Evolutionary conservation across 2,888 invertebrate genomes (phyloP), one percentile per base, ranked within the genome.

Genomic region (Agrochola lychnidis): DNA sequence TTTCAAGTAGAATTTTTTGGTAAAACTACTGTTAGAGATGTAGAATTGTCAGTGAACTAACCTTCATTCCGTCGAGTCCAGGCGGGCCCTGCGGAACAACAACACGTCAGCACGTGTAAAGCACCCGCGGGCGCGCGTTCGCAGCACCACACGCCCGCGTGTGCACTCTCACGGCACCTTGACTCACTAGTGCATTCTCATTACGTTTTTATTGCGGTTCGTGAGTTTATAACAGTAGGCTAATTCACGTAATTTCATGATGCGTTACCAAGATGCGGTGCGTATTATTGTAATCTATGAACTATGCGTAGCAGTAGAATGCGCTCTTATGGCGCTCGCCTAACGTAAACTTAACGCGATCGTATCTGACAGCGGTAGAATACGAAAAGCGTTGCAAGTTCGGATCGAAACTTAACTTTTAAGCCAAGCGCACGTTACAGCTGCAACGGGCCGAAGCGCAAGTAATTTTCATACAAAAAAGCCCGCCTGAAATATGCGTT

Each of bases 51-150:
- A 56, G 48, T 48, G 62, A 59, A 97, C 98, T 97, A 97, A 99
- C 99, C 98, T 99, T 99, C 98, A 99, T 99, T 95, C 99, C 99
- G 97, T 99, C 99, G 95, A 99, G 98, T 95, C 99, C 99, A 85
- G 99, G 98, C 89, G 98, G 98, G 94, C 99, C 99, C 99, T 99
- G 98, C 96, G 93, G 92, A 97, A 97, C 95, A 97, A 97, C 96
- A 85, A 90, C 84, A 78, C 75, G 90, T 94, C 83, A 93, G 89
- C 89, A 71, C 73, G 61, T 42, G 72, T 68, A 66, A 4, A n/a
- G 30, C 16, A 22, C 71, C 70, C 69, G 73, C 73, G 42, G 10
- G 70, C 70, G 73, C 71, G 42, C 72, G 53, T 40, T 72, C 61
- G 25, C 70, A 9, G 22, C 16, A 3, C 22, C 16, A 4, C 36